Conservation (phyloP, 2,888 invertebrate genomes). For the Calameuta idolon region DNA sequence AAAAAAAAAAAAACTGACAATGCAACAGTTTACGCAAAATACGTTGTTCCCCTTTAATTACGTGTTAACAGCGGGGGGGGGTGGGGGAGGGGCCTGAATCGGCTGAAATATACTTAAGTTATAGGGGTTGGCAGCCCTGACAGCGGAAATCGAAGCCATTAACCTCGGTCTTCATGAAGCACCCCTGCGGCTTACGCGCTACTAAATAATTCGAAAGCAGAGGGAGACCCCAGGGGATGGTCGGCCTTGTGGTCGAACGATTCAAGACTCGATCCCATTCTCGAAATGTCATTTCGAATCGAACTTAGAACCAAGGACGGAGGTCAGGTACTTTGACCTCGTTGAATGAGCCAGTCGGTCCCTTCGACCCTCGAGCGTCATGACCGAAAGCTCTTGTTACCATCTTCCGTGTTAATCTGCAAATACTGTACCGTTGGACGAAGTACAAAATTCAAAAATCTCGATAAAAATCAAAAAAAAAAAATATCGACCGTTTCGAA, state of each 20-base stretch:
- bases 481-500: too few relatives aligned
- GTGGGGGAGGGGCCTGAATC: neutral
- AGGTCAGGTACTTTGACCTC: neutral
- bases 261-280: slow-evolving; percentile 35
- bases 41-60: slow-evolving; percentile 28
- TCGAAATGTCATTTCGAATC: slow-evolving; percentile 34
- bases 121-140: slow-evolving; percentile 30
- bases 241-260: slow-evolving; percentile 23
- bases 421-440: neutral
- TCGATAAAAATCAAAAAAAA: neutral
- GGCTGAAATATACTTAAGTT: slow-evolving; percentile 43
- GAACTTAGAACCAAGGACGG: slow-evolving; percentile 30
- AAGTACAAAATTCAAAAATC: neutral
- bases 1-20: neutral
- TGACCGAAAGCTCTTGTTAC: neutral
- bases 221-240: neutral
- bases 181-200: slow-evolving; percentile 49
- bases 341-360: neutral
- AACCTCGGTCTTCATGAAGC: slow-evolving; percentile 45
- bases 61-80: slow-evolving; percentile 5
- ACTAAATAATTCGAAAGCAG: slow-evolving; percentile 54
- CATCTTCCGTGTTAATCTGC: neutral
- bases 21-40: slow-evolving; percentile 14
- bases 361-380: neutral
- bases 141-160: slow-evolving; percentile 59